Base-by-base conservation (phyloP, 2,113 vertebrate species). In the Leptodactylus fuscus region DNA sequence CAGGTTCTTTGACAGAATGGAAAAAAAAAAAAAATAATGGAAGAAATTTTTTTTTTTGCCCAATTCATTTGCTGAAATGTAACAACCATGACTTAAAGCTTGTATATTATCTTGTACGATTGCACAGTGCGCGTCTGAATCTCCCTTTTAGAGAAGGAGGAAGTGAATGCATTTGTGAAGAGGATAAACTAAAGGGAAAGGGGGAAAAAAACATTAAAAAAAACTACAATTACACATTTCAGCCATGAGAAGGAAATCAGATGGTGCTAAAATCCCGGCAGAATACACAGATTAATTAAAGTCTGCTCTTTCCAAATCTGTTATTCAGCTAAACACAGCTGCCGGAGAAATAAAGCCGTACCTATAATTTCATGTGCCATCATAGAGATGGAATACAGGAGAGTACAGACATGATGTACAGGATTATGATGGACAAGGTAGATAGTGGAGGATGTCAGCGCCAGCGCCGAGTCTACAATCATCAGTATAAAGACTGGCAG, bases 241-340 rank as follows among this genome's bases (percentile, higher is more conserved):
- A 93, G 90, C 86, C 85, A 92, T 90, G 88, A 92, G 92, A 94
- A 91, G 89, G 90, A 93, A 94, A 91, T 94, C 91, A 92, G 90
- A 92, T 93, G 92, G 91, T 91, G 88, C 92, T 91, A 88, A 93
- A 93, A 93, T 93, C 91, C 91, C 91, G 91, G 88, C 90, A 93
- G 92, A 93, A 94, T 94, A 93, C 91, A 93, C 88, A 94, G 92
- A 94, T 93, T 93, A 93, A 93, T 93, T 94, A 94, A 93, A 93
- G 89, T 91, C 91, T 94, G 91, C 89, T 91, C 89, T 92, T 94
- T 94, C 92, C 92, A 93, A 93, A 93, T 92, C 92, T 94, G 91
- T 92, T 94, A 93, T 91, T 94, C 91, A 92, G 91, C 91, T 91
- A 93, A 94, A 93, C 90, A 92, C 90, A 93, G 93, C 89, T 94